Percentiles rank a stretch among this genome's conserved stretches.
Conservation (phyloP, 2,797 vertebrate genomes). For the Euphonia xanthogaster region DNA sequence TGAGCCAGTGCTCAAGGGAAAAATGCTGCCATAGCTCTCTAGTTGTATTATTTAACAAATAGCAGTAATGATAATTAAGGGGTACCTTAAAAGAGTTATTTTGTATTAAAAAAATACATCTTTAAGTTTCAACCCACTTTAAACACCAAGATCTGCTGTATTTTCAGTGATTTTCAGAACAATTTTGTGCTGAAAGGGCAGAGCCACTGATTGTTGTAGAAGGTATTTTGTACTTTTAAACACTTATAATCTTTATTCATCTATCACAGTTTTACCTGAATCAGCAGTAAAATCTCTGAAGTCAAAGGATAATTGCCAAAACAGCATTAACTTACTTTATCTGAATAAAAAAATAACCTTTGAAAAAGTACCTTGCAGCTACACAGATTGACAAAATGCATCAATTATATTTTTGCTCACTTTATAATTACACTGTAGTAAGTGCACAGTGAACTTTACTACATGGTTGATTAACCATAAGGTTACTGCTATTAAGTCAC, state of each 20-base stretch:
- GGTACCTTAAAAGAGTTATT: not conserved
- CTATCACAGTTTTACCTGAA: conserved; percentile 61
- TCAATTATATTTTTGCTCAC: conserved; percentile 79
- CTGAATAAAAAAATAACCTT: conserved; percentile 85
- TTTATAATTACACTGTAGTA: conserved; percentile 82
- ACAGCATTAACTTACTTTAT: conserved; percentile 80
- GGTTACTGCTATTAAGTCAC: conserved; percentile 74
- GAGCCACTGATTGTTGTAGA: not conserved
- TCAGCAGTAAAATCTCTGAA: conserved; percentile 70
- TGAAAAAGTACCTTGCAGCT: conserved; percentile 84
- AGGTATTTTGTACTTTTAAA: not conserved
- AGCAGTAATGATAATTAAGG: not conserved
- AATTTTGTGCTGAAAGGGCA: not conserved
- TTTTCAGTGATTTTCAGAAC: not conserved
- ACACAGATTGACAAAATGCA: conserved; percentile 84
- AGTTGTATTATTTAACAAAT: not conserved
- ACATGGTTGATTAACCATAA: conserved; percentile 81
- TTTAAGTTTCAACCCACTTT: not conserved
- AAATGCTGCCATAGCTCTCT: not conserved
- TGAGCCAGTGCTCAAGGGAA: not conserved
- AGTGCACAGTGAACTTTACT: conserved; percentile 78
- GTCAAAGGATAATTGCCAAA: conserved; percentile 68
- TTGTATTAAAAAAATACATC: not conserved
- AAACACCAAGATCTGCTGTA: not conserved
- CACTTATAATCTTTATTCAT: conserved; percentile 9